Conservation (phyloP, 2,888 invertebrate genomes). For the Microctonus aethiopoides region DNA sequence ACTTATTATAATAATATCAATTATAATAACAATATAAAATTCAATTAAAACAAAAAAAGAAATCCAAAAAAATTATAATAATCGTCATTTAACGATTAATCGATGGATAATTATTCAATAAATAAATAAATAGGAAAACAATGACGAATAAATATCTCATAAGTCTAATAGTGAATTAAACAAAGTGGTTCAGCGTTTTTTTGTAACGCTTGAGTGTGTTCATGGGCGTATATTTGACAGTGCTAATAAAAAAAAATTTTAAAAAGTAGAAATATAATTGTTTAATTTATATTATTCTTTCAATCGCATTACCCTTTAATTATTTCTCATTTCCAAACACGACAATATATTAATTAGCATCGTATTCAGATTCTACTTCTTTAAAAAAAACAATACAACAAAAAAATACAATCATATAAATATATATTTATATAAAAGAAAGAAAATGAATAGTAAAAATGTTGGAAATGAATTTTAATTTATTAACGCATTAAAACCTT, state of each 20-base stretch:
- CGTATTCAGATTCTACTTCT: neutral
- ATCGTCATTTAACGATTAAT: neutral
- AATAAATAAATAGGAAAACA: neutral
- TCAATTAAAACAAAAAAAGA: neutral
- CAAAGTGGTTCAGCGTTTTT: neutral
- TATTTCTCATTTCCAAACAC: too few relatives aligned
- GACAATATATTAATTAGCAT: too few relatives aligned
- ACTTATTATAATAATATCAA: neutral
- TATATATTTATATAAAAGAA: too few relatives aligned
- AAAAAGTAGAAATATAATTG: too few relatives aligned
- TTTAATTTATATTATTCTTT: too few relatives aligned
- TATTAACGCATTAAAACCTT: constrained; percentile 30
- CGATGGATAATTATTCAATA: neutral
- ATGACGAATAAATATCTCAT: neutral
- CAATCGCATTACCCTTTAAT: neutral
- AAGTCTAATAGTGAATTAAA: neutral
- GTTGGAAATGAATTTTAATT: neutral
- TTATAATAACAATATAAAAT: neutral
- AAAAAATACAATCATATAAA: neutral
- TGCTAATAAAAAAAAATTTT: neutral
- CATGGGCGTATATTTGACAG: neutral
- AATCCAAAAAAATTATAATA: too few relatives aligned
- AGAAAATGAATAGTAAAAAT: neutral
- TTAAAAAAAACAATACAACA: neutral
- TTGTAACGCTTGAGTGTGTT: neutral